Evolutionary conservation across 2,797 vertebrate genomes (phyloP).

Genomic region (Tenualosa ilisha): DNA sequence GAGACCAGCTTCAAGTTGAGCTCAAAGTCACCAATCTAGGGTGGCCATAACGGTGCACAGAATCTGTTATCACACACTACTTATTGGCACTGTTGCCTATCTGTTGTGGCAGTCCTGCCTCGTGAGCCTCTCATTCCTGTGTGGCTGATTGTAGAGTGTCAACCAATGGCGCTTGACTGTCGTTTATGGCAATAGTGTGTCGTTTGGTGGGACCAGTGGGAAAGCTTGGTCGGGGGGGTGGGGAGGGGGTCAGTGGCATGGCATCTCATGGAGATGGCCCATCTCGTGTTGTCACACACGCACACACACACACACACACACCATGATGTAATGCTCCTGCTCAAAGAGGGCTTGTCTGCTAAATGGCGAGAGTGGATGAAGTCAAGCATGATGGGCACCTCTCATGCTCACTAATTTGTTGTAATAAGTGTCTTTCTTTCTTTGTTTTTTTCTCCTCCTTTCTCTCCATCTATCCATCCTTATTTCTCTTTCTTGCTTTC

Average conservation of each 20-base stretch:
- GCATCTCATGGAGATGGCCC: neutral
- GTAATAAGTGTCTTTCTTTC: neutral
- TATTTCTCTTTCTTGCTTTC: neutral
- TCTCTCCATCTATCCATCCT: neutral
- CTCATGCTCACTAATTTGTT: slow-evolving; percentile 2
- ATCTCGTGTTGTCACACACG: neutral
- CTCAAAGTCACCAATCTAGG: neutral
- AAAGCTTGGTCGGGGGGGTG: neutral
- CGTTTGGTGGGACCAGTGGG: neutral
- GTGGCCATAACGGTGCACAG: neutral
- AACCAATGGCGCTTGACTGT: neutral
- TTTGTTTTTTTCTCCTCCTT: neutral
- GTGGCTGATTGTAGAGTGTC: neutral
- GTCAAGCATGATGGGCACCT: neutral
- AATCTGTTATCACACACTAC: neutral
- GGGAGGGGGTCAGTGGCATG: neutral
- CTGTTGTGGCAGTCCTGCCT: neutral
- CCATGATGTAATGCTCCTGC: neutral
- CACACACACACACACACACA: neutral
- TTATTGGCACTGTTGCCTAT: neutral
- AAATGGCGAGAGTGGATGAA: neutral
- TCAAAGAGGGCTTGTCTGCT: neutral
- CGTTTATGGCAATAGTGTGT: neutral
- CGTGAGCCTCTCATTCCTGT: neutral
- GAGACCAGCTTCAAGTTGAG: neutral